Evolutionary conservation across 2,888 invertebrate species (phyloP).

Genomic region (Diogma glabrata): DNA sequence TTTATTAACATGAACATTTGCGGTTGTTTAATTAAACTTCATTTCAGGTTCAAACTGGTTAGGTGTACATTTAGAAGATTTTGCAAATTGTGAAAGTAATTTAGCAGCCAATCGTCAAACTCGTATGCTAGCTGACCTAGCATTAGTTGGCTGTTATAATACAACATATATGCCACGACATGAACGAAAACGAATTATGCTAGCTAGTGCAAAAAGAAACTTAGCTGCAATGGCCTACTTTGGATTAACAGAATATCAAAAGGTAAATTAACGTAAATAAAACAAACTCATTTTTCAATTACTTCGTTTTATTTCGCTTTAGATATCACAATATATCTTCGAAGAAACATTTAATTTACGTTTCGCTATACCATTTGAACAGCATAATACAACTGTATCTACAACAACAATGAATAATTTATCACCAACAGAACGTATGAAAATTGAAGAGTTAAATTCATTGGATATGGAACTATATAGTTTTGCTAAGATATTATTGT

Average conservation of each 20-base stretch:
- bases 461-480: slow-evolving; percentile 88
- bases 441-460: slow-evolving; percentile 68
- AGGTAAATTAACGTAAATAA: slow-evolving; percentile 46
- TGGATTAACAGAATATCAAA: slow-evolving; percentile 91
- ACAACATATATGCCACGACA: slow-evolving; percentile 58
- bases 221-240: slow-evolving; percentile 93
- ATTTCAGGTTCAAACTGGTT: slow-evolving; percentile 63
- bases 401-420: slow-evolving; percentile 70
- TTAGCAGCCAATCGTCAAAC: slow-evolving; percentile 95
- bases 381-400: slow-evolving; percentile 83
- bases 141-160: slow-evolving; percentile 92
- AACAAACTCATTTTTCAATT: neutral
- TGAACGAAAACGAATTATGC: slow-evolving; percentile 72
- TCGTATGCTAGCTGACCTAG: slow-evolving; percentile 93
- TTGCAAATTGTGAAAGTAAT: slow-evolving; percentile 84
- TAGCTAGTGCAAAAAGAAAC: slow-evolving; percentile 92
- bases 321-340: slow-evolving; percentile 85
- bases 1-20: slow-evolving; percentile 21
- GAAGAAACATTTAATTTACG: slow-evolving; percentile 87
- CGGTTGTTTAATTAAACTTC: no score
- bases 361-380: slow-evolving; percentile 82
- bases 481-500: slow-evolving; percentile 81
- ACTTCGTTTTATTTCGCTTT: slow-evolving; percentile 17
- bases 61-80: slow-evolving; percentile 81
- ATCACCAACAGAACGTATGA: slow-evolving; percentile 58